phyloP scores from a whole-genome alignment of 2,797 vertebrate species.

The Myripristis jacobus region DNA sequence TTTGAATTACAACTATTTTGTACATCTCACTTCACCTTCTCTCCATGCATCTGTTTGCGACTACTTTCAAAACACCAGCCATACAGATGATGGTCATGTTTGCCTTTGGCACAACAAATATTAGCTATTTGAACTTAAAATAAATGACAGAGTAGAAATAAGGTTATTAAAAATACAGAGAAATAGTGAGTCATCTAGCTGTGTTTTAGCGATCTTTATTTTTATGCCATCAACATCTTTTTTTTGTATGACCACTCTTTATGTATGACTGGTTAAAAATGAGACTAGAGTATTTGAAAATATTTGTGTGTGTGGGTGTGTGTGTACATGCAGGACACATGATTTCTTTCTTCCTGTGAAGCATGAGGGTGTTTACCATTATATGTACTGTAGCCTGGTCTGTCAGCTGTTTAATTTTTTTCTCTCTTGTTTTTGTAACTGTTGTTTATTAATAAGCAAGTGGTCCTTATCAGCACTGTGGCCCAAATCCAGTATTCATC shows the following conservation, averaged over 20 bases:
- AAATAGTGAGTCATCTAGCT: neutral
- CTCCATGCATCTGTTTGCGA: neutral
- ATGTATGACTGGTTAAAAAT: conserved; percentile 74
- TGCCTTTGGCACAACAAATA: too few species aligned
- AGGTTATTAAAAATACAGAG: neutral
- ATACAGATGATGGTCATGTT: conserved; percentile 2
- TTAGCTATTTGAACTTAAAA: neutral
- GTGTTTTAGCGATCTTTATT: neutral
- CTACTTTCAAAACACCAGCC: neutral
- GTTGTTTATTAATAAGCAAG: conserved; percentile 37
- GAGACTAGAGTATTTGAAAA: conserved; percentile 70
- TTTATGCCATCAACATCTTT: neutral
- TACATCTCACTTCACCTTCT: neutral
- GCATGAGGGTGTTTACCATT: conserved; percentile 79
- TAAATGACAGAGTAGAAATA: neutral
- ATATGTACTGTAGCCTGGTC: conserved; percentile 69
- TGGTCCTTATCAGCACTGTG: conserved; percentile 55
- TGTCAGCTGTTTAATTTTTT: conserved; percentile 35
- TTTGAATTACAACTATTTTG: neutral
- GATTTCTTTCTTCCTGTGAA: conserved; percentile 64
- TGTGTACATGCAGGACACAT: conserved; percentile 55
- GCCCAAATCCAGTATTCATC: conserved; percentile 51
- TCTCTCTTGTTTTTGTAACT: conserved; percentile 36
- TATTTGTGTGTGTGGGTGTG: conserved; percentile 55
- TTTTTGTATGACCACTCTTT: conserved; percentile 58